phyloP scores from a whole-genome alignment of 2,888 invertebrate species.

The Vanessa cardui region DNA sequence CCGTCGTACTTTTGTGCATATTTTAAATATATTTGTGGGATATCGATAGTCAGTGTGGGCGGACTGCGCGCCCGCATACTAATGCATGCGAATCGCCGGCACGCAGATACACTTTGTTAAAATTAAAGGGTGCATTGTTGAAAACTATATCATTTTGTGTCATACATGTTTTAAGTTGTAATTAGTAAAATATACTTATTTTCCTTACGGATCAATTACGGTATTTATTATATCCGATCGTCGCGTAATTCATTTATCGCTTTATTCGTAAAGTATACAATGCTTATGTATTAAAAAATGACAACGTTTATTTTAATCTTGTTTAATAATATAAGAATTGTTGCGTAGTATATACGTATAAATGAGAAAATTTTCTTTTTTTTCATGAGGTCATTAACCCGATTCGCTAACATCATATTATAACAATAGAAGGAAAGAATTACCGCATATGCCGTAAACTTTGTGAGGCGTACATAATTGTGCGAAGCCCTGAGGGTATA shows the following conservation, averaged over 20 bases:
- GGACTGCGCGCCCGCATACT: constrained; percentile 63
- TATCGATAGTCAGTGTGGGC: constrained; percentile 72
- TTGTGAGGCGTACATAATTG: constrained; percentile 59
- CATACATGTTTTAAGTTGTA: constrained; percentile 16
- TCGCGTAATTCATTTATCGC: too few species aligned
- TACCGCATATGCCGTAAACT: constrained; percentile 26
- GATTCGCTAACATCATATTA: constrained; percentile 17
- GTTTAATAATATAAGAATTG: too few species aligned
- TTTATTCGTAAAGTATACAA: too few species aligned
- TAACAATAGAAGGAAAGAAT: constrained; percentile 19
- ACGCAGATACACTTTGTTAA: constrained; percentile 57
- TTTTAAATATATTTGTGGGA: constrained; percentile 77
- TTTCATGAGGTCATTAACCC: not conserved
- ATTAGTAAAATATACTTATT: too few species aligned
- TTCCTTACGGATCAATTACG: too few species aligned
- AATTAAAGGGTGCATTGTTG: constrained; percentile 34
- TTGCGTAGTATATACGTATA: too few species aligned
- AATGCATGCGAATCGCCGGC: constrained; percentile 60
- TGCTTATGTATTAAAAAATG: too few species aligned
- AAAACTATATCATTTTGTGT: constrained; percentile 4
- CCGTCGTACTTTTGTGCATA: constrained; percentile 76
- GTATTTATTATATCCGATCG: too few species aligned
- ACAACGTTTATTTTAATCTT: too few species aligned
- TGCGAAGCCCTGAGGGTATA: constrained; percentile 63
- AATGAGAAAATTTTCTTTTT: not conserved